Conservation (phyloP, 2,888 invertebrate species). For the Tethea ocularis region DNA sequence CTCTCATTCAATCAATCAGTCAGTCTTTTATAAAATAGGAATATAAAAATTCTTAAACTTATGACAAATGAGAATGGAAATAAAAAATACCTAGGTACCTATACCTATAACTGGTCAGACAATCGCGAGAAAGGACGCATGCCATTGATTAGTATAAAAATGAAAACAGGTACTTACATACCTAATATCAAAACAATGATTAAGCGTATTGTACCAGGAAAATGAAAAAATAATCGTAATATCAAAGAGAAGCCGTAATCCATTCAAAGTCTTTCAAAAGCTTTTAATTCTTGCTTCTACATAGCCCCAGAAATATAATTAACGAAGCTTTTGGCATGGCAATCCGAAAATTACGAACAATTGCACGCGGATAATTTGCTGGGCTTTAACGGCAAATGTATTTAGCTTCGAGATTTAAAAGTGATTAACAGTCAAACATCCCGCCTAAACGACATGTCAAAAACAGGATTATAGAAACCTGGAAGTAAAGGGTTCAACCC, state of each 20-base stretch:
- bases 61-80: too few relatives aligned
- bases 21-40: too few relatives aligned
- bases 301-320: background rate
- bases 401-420: background rate
- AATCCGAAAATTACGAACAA: too few relatives aligned
- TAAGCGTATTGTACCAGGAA: background rate
- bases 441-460: background rate
- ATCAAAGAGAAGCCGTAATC: background rate
- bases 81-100: too few relatives aligned
- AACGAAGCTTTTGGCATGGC: too few relatives aligned
- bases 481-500: background rate
- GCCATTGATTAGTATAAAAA: background rate
- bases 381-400: too few relatives aligned
- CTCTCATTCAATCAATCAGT: too few relatives aligned
- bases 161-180: background rate
- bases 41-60: too few relatives aligned
- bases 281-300: background rate
- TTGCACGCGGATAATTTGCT: too few relatives aligned
- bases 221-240: background rate
- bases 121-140: too few relatives aligned
- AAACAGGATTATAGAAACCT: background rate
- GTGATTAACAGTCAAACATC: background rate
- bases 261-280: background rate
- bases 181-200: background rate
- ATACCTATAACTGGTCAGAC: too few relatives aligned